Evolutionary conservation across 1,140 invertebrate genomes (phyloP), one percentile per base, ranked within the genome.

Genomic region (Orussus abietinus): DNA sequence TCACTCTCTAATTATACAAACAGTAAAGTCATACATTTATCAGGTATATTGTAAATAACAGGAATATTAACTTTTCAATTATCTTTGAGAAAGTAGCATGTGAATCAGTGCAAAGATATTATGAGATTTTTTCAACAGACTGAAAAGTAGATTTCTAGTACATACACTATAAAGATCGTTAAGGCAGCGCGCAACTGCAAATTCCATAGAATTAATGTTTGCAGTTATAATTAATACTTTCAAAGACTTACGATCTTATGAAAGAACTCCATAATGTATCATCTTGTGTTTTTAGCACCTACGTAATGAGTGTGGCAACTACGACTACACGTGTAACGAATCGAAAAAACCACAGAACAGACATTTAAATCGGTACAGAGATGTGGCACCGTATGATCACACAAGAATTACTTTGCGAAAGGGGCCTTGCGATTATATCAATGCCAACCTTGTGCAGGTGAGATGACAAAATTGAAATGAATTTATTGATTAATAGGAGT

Each of bases 311-410:
- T 82, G 79, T 58, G 70, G 66, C 39, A 80, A 74, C 61, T 79
- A 76, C 52, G 72, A 83, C 21, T 88, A 83, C 52, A 80, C 82
- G 25, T 83, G 76, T 50, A 67, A 77, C 31, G 90, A 91, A 72
- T 88, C 90, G 3, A 83, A 82, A 57, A 88, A 86, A 62, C 76
- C 81, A 30, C 77, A 85, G 60, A 95, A 94, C 63, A 85, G 83
- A 66, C 76, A 72, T 44, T 69, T 92, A 48, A 96, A 96, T 75
- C 79, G 95, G 51, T 98, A 97, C 64, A 77, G 91, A 65, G 94
- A 98, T 83, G 94, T 98, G 1, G 90, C 86, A 60, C 94, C 95
- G 18, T 98, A 88, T 65, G 91, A 98, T 75, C 92, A 96, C 66
- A 90, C 85, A 62, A 79, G 94, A 49, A 85, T 98, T 38, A 75